Evolutionary conservation across 1,140 invertebrate species (phyloP).

Genomic region (Prorops nasuta): DNA sequence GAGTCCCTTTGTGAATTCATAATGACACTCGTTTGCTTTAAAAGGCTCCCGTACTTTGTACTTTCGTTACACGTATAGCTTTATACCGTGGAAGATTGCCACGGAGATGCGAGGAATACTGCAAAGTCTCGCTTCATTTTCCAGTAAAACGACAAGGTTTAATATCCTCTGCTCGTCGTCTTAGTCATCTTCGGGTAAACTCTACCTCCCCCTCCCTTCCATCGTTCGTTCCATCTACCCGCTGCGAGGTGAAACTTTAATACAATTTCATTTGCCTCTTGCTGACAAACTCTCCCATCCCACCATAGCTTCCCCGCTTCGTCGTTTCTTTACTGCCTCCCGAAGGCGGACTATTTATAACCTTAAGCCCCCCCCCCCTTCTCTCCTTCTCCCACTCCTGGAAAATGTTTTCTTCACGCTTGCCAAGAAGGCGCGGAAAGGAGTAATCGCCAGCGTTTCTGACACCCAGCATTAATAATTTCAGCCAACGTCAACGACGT

Average conservation of each 20-base stretch:
- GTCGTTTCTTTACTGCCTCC: slow-evolving; percentile 34
- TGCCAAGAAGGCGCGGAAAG: slow-evolving; percentile 14
- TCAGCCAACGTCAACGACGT: not conserved
- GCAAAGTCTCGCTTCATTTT: slow-evolving; percentile 31
- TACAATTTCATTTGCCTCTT: slow-evolving; percentile 40
- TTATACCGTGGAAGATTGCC: too few species aligned
- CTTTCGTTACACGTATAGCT: too few species aligned
- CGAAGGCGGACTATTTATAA: slow-evolving; percentile 38
- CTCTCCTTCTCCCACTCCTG: not conserved
- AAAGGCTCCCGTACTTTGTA: too few species aligned
- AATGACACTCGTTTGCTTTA: too few species aligned
- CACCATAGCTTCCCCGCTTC: slow-evolving; percentile 23
- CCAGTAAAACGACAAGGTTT: slow-evolving; percentile 37
- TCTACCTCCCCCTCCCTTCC: not conserved
- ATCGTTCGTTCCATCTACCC: not conserved
- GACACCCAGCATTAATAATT: slow-evolving; percentile 22
- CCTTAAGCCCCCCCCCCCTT: slow-evolving; percentile 24
- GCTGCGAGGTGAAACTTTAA: slow-evolving; percentile 35
- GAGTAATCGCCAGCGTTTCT: slow-evolving; percentile 14
- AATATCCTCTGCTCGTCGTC: slow-evolving; percentile 30
- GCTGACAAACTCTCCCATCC: slow-evolving; percentile 34
- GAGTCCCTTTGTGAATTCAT: too few species aligned
- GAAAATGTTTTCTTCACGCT: slow-evolving; percentile 28
- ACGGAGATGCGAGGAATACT: too few species aligned
- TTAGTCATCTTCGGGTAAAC: slow-evolving; percentile 13